These are phyloP conservation scores for Metridium senile DNA, from an alignment of 92 coral and sea anemone species.

Conservation along the genomic window DNA sequence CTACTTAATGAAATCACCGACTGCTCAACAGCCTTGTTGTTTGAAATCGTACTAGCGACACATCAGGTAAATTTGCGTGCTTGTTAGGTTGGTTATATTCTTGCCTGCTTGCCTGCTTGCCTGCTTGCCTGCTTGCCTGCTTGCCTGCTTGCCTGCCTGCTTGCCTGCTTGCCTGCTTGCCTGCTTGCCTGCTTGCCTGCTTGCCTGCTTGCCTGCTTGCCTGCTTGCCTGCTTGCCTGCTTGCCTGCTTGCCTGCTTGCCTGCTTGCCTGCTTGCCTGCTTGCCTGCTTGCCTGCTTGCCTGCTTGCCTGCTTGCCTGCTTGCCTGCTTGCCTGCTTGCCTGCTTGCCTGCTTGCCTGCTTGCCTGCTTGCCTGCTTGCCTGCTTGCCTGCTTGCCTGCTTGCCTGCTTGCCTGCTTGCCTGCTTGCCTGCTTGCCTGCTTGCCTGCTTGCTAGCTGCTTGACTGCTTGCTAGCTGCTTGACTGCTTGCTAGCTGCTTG, in stretches of 20 bases:
- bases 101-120: not conserved
- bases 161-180: not conserved
- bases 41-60: constrained; percentile 73
- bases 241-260: too few species aligned
- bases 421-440: too few species aligned
- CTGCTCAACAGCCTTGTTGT: constrained; percentile 70
- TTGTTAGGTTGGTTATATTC: not conserved
- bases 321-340: too few species aligned
- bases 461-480: not conserved
- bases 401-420: too few species aligned
- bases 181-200: not conserved
- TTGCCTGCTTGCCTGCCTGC: not conserved
- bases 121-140: not conserved
- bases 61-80: constrained; percentile 66
- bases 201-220: not conserved
- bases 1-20: constrained; percentile 65
- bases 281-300: too few species aligned
- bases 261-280: too few species aligned
- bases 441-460: not conserved
- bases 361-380: too few species aligned
- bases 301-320: too few species aligned
- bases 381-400: too few species aligned
- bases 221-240: too few species aligned
- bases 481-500: not conserved
- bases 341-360: too few species aligned